Conservation (phyloP, 2,797 vertebrate species). For the Lepilemur septentrionalis region DNA sequence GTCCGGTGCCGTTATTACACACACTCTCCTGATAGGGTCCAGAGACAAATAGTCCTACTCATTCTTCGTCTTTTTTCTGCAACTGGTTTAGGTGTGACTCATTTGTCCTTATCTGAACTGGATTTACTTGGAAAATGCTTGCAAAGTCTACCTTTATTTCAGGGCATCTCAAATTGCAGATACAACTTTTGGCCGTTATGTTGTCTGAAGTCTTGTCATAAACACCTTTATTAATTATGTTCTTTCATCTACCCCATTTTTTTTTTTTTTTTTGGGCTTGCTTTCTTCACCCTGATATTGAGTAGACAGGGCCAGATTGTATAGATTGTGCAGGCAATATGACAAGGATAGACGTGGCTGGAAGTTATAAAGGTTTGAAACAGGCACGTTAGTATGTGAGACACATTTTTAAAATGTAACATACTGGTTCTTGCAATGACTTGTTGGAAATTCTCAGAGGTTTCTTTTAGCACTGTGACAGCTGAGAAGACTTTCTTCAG, state of each 20-base stretch:
- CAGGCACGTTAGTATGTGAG: not conserved
- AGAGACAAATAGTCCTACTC: not conserved
- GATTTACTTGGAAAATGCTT: slow-evolving; percentile 48
- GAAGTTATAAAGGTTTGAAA: not conserved
- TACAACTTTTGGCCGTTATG: slow-evolving; percentile 21
- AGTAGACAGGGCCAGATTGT: not conserved
- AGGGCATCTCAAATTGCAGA: slow-evolving; percentile 46
- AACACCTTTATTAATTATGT: slow-evolving; percentile 38
- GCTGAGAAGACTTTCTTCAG: slow-evolving; percentile 36
- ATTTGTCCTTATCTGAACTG: slow-evolving; percentile 30
- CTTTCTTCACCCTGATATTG: not conserved
- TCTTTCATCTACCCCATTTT: not conserved
- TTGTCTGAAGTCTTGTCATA: not conserved
- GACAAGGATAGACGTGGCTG: not conserved
- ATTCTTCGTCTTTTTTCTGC: not conserved
- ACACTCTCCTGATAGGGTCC: not conserved
- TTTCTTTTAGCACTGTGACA: not conserved
- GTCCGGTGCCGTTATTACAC: not conserved
- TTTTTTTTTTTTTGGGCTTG: not conserved
- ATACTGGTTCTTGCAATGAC: not conserved
- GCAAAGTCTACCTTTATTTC: slow-evolving; percentile 34
- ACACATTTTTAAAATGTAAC: not conserved
- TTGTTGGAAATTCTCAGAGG: slow-evolving; percentile 7
- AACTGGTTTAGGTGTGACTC: not conserved
- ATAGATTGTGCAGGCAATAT: not conserved